Base-by-base conservation (phyloP, 2,888 invertebrate genomes). In the Lochmaea capreae region DNA sequence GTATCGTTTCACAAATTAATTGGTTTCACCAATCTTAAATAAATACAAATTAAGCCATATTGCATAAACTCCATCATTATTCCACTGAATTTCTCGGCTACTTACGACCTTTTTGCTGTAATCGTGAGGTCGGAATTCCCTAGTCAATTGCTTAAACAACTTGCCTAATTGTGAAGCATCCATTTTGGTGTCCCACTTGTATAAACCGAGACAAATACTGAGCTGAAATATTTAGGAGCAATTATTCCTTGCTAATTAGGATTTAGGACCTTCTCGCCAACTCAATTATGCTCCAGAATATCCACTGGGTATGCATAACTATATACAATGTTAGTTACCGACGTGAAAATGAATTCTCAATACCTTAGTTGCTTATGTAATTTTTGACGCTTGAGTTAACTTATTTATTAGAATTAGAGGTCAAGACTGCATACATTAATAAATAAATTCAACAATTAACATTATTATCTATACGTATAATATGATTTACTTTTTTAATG, bases 201-300 rank as follows among this genome's bases (percentile, higher is more conserved):
- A 74, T 72, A 74, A 61, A 68, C 76, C 73, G 62, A 69, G 65
- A 75, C 78, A 79, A 81, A 75, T 80, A 79, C 79, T 77, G 79
- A 78, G 78, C 79, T 79, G 78, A 81, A 80, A 80, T 81, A 80
- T 79, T 78, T 67, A 72, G 63, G 59, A 73, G 71, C 75, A 78
- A 78, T 77, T 77, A 78, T 71, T 61, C 68, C 71, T 70, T 59
- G 59, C 68, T 77, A 76, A 77, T 77, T 74, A 73, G 65, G 75
- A 75, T 78, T 76, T 72, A 70, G 68, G 74, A 72, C 73, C 58
- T 67, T 52, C 54, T 59, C 62, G 62, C 46, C 65, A 67, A 73
- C 76, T 72, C 61, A 67, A 73, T 72, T 73, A 62, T 63, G 18
- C 67, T 65, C 65, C 39, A 10, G 67, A 63, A 65, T 73, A 73